Evolutionary conservation across 1,140 invertebrate genomes (phyloP).

Genomic region (Polypedilum pembai): DNA sequence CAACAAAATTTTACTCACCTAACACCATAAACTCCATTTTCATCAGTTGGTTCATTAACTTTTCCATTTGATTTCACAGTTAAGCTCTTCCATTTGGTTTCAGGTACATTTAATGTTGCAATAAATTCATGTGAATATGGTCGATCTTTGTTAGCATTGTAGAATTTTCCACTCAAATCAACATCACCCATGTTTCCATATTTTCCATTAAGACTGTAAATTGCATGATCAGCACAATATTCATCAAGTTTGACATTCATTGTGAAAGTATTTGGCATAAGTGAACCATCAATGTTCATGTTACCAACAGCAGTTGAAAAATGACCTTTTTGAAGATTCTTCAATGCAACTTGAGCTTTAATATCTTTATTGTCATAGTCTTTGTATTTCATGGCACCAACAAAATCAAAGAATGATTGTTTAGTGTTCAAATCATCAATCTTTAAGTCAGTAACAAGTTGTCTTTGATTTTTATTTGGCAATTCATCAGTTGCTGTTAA

Average conservation of each 20-base stretch:
- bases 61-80: constrained; percentile 37
- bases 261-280: constrained; percentile 41
- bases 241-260: constrained; percentile 35
- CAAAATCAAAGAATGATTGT: constrained; percentile 41
- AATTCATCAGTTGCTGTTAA: constrained; percentile 39
- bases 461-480: constrained; percentile 43
- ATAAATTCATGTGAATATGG: constrained; percentile 42
- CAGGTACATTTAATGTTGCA: constrained; percentile 45
- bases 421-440: constrained; percentile 45
- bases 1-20: not conserved
- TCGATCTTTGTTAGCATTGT: constrained; percentile 36
- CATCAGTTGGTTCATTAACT: constrained; percentile 32
- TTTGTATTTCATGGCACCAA: constrained; percentile 40
- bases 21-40: constrained; percentile 32
- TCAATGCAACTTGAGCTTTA: constrained; percentile 34
- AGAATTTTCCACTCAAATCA: constrained; percentile 43
- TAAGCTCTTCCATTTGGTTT: constrained; percentile 46
- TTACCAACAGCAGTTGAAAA: constrained; percentile 35
- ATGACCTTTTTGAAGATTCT: constrained; percentile 37
- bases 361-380: constrained; percentile 40
- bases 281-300: constrained; percentile 39
- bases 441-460: constrained; percentile 41
- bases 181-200: constrained; percentile 34
- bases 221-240: constrained; percentile 34
- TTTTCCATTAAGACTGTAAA: constrained; percentile 34